A percentile compares a stretch with the other conserved stretches of the same genome.
Conservation (phyloP, 2,888 invertebrate species). For the Cylindroiulus punctatus region DNA sequence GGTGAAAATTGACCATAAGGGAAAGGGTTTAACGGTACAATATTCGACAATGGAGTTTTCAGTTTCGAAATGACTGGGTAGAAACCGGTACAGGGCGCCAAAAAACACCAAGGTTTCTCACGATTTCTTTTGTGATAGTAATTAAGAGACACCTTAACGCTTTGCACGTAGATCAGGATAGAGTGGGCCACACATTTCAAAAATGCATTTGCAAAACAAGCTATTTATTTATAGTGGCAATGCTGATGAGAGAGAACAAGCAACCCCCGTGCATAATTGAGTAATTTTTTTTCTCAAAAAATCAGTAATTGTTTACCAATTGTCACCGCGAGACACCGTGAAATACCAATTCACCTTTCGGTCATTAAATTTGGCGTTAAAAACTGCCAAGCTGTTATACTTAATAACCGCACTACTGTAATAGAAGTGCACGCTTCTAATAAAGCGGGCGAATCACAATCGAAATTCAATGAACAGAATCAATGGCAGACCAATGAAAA, state of each 20-base stretch:
- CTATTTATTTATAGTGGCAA: not conserved
- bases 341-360: constrained; percentile 49
- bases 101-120: constrained; percentile 43
- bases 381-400: not conserved
- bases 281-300: constrained; percentile 25
- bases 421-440: constrained; percentile 28
- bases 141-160: constrained; percentile 8
- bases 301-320: constrained; percentile 46
- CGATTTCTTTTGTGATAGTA: constrained; percentile 33
- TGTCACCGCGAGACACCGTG: constrained; percentile 46
- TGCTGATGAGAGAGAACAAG: not conserved
- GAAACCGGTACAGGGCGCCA: not conserved
- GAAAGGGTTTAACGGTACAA: constrained; percentile 4
- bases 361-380: constrained; percentile 30
- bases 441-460: constrained; percentile 13
- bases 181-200: not conserved
- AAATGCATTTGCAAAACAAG: not conserved
- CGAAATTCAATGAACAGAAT: constrained; percentile 22
- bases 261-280: not conserved
- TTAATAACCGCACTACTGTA: constrained; percentile 16
- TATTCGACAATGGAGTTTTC: constrained; percentile 3
- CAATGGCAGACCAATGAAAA: constrained; percentile 15
- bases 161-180: not conserved
- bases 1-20: not conserved
- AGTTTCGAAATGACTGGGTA: not conserved